phyloP scores from a whole-genome alignment of 2,888 invertebrate genomes.

The Caenorhabditis parvicauda region DNA sequence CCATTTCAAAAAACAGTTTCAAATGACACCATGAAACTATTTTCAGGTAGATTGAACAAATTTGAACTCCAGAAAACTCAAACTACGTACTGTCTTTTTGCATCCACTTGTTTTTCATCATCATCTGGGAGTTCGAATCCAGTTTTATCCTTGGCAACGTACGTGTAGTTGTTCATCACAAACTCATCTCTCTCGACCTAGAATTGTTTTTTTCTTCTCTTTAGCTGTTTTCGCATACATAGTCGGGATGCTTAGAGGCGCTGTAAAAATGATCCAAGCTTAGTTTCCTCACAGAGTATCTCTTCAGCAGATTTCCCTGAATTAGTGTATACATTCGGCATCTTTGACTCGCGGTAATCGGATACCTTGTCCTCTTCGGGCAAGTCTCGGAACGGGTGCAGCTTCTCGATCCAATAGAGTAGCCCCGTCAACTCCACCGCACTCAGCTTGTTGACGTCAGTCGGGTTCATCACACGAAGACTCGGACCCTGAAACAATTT shows the following conservation, averaged over 20 bases:
- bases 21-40: background rate
- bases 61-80: background rate
- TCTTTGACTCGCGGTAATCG: background rate
- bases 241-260: constrained; percentile 49
- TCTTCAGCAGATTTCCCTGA: constrained; percentile 33
- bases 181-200: constrained; percentile 44
- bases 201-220: constrained; percentile 2
- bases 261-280: constrained; percentile 56
- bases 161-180: constrained; percentile 58
- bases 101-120: constrained; percentile 40
- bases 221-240: constrained; percentile 23
- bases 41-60: too few relatives aligned
- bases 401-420: constrained; percentile 56
- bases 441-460: constrained; percentile 50
- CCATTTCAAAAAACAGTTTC: background rate
- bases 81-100: constrained; percentile 39
- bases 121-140: constrained; percentile 54
- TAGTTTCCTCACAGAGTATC: constrained; percentile 55
- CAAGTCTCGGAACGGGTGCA: constrained; percentile 42
- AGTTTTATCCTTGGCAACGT: constrained; percentile 46
- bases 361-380: constrained; percentile 35
- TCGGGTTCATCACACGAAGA: constrained; percentile 45
- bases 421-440: constrained; percentile 53
- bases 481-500: constrained; percentile 12
- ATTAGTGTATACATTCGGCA: background rate